Percentiles rank a stretch among this genome's conserved stretches.
Conservation (phyloP, 2,113 vertebrate genomes). For the Tetrao urogallus region DNA sequence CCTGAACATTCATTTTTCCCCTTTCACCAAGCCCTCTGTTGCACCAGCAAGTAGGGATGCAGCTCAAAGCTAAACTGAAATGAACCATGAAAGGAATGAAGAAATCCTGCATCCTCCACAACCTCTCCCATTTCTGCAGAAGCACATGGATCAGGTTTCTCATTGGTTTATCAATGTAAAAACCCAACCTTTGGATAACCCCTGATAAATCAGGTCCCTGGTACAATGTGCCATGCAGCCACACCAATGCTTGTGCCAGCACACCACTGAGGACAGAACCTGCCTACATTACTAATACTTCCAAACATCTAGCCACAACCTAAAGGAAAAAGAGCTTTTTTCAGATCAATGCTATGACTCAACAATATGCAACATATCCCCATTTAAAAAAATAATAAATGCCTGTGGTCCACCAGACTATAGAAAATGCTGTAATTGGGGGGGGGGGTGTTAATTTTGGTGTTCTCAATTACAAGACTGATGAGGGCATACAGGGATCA, state of each 20-base stretch:
- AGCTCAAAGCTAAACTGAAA: not conserved
- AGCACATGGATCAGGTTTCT: not conserved
- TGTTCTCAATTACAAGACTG: constrained; percentile 30
- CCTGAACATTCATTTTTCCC: not conserved
- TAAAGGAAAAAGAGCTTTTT: not conserved
- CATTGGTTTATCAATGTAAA: not conserved
- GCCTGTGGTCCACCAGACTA: not conserved
- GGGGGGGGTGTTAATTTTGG: not conserved
- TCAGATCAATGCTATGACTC: not conserved
- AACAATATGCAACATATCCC: not conserved
- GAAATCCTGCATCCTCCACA: not conserved
- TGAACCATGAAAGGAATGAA: not conserved
- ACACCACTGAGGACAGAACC: not conserved
- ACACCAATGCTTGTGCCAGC: not conserved
- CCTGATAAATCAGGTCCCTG: not conserved
- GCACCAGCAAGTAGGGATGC: not conserved
- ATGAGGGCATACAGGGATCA: constrained; percentile 3
- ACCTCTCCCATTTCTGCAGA: not conserved
- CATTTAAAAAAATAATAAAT: not conserved
- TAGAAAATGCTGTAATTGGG: constrained; percentile 18
- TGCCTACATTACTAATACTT: not conserved
- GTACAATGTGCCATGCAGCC: not conserved
- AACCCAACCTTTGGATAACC: not conserved
- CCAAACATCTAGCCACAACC: not conserved
- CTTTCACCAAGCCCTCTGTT: not conserved